Percentiles rank a stretch among this genome's conserved stretches.
These are phyloP conservation scores for Cercopithecus mona DNA, from an alignment of 2,113 vertebrate genomes.

Conservation along the genomic window DNA sequence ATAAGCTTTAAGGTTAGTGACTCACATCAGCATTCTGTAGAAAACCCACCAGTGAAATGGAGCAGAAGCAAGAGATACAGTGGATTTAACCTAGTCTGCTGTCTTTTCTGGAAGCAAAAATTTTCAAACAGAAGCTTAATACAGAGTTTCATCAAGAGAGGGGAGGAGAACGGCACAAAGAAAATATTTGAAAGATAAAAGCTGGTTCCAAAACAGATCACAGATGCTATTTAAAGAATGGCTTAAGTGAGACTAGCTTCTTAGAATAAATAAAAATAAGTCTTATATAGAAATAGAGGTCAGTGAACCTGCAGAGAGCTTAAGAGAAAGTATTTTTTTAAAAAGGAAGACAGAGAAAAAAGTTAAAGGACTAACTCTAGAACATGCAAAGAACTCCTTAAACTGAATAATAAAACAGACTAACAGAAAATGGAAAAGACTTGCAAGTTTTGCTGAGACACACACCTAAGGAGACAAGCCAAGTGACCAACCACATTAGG, in stretches of 20 bases:
- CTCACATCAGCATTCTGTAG: not conserved
- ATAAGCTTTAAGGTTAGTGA: not conserved
- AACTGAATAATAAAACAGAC: not conserved
- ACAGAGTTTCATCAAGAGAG: not conserved
- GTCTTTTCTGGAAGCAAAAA: not conserved
- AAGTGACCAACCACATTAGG: not conserved
- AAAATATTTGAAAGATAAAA: not conserved
- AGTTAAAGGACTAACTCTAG: not conserved
- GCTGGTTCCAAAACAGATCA: not conserved
- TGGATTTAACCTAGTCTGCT: not conserved
- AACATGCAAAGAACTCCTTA: not conserved
- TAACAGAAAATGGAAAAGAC: not conserved
- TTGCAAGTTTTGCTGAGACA: not conserved
- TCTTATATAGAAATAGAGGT: not conserved
- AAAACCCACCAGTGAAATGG: not conserved
- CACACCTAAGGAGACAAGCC: not conserved
- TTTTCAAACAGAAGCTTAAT: not conserved
- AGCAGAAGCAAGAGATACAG: not conserved
- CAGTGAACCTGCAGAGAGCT: not conserved
- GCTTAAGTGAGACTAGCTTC: not conserved
- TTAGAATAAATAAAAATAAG: not conserved
- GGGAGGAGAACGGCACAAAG: not conserved
- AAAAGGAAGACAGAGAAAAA: not conserved
- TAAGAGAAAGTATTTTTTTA: not conserved
- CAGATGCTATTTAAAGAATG: not conserved